Evolutionary conservation across 1,140 invertebrate species (phyloP).

Genomic region (Holcopasites calliopsidis): DNA sequence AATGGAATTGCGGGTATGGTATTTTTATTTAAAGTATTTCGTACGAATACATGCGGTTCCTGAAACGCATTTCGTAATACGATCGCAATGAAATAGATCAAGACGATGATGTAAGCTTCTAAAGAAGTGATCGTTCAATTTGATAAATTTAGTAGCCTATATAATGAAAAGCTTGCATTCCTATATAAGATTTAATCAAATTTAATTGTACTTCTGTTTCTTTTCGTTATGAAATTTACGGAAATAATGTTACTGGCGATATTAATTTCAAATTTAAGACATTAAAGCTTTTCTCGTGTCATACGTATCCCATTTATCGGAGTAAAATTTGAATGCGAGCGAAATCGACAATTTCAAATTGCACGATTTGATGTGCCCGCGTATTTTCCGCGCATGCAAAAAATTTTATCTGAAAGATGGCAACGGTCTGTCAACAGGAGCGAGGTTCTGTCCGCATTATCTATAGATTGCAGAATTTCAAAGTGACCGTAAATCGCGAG

Average conservation of each 20-base stretch:
- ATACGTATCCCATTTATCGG: background rate
- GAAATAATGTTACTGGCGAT: background rate
- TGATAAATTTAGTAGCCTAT: background rate
- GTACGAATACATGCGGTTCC: background rate
- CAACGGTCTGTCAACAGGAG: constrained; percentile 60
- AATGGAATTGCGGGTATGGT: background rate
- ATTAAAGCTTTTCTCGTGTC: background rate
- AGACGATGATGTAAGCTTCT: background rate
- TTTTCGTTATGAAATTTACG: background rate
- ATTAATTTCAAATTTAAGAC: background rate
- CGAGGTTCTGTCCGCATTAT: constrained; percentile 41
- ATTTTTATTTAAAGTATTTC: too few relatives aligned
- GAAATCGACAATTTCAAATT: too few relatives aligned
- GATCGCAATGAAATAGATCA: background rate
- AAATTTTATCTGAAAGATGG: constrained; percentile 62
- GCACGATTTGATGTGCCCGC: constrained; percentile 25
- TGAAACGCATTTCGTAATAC: background rate
- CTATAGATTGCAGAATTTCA: constrained; percentile 27
- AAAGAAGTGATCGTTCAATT: background rate
- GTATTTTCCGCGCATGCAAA: constrained; percentile 8
- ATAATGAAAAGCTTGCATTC: background rate
- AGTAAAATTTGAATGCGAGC: background rate
- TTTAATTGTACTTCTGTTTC: background rate
- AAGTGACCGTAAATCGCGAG: constrained; percentile 9
- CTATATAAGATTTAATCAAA: background rate